Percentiles rank a stretch among this genome's conserved stretches.
Evolutionary conservation across 2,113 vertebrate species (phyloP).

Genomic region (Hippocampus comes): DNA sequence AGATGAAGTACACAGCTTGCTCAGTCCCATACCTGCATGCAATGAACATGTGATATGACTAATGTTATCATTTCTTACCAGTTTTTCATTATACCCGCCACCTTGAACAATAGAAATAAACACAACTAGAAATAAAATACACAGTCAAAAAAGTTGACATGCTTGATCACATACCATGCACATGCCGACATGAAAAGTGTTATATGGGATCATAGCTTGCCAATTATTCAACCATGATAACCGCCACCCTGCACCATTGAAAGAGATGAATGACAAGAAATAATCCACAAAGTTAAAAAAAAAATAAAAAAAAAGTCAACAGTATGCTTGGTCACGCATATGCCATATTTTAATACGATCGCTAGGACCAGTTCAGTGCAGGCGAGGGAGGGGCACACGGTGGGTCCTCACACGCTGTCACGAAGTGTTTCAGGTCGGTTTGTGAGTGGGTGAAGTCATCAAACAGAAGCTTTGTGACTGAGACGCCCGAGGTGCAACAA

Average conservation of each 20-base stretch:
- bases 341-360: neutral
- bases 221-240: no score
- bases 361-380: neutral
- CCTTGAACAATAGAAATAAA: no score
- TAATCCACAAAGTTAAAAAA: no score
- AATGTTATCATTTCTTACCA: no score
- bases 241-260: no score
- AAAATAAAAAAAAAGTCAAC: neutral
- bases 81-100: no score
- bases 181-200: no score
- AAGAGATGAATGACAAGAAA: no score
- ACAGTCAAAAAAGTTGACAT: no score
- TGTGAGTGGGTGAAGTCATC: neutral
- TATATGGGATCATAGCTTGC: no score
- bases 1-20: neutral
- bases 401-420: neutral
- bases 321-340: neutral
- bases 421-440: neutral
- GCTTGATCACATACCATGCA: no score
- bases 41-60: neutral
- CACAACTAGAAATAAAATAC: no score
- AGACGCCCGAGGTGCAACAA: neutral
- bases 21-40: neutral
- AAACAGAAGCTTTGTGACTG: conserved; percentile 2
- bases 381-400: neutral